phyloP scores from a whole-genome alignment of 2,797 vertebrate species.

The Chaetophractus vellerosus region DNA sequence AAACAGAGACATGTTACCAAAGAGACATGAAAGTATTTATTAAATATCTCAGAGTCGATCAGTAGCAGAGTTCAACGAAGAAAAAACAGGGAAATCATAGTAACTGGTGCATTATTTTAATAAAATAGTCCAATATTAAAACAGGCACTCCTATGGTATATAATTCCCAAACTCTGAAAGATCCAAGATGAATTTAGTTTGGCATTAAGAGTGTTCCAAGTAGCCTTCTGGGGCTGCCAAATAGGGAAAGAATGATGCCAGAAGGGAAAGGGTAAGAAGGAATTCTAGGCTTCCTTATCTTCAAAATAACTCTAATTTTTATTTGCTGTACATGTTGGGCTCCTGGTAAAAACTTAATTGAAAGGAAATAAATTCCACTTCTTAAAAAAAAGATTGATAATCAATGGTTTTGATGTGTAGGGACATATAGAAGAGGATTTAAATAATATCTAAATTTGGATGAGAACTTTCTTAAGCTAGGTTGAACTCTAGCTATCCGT shows the following conservation, averaged over 20 bases:
- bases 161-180: not conserved
- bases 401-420: not conserved
- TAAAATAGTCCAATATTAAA: not conserved
- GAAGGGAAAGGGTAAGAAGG: no score
- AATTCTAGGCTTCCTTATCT: not conserved
- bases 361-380: not conserved
- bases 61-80: not conserved
- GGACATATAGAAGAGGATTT: not conserved
- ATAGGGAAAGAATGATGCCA: not conserved
- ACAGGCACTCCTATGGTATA: not conserved
- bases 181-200: not conserved
- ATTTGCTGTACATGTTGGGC: not conserved
- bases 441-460: not conserved
- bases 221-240: not conserved
- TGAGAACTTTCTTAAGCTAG: not conserved
- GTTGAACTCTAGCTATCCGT: not conserved
- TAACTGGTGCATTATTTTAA: not conserved
- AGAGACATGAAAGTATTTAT: conserved; percentile 36
- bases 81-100: not conserved
- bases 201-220: not conserved
- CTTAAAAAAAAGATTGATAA: not conserved
- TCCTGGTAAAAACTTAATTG: not conserved
- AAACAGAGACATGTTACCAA: conserved; percentile 1
- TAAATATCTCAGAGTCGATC: not conserved
- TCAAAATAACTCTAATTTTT: not conserved